phyloP scores from a whole-genome alignment of 2,888 invertebrate species.

The Athalia rosae region DNA sequence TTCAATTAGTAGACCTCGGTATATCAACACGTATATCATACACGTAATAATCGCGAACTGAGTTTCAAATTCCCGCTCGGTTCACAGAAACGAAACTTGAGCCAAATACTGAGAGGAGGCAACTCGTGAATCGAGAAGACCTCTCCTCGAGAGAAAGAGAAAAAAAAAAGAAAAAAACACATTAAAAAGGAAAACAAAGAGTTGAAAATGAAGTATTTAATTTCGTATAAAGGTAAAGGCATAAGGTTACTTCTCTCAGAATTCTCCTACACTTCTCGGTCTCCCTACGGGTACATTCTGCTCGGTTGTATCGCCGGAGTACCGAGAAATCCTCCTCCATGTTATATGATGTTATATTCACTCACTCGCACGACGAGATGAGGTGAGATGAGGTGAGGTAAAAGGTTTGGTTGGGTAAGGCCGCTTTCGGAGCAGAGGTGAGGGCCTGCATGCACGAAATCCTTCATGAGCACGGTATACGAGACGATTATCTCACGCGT shows the following conservation, averaged over 20 bases:
- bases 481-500: conserved; percentile 42
- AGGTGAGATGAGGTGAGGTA: not conserved
- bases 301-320: not conserved
- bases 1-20: not conserved
- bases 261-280: conserved; percentile 16
- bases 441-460: conserved; percentile 26
- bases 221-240: conserved; percentile 43
- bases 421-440: conserved; percentile 21
- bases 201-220: conserved; percentile 43
- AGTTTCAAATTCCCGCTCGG: not conserved
- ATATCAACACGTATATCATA: not conserved
- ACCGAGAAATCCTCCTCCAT: conserved; percentile 10
- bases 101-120: not conserved
- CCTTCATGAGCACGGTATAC: not conserved
- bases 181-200: conserved; percentile 10
- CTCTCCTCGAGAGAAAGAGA: not conserved
- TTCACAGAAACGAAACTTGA: conserved; percentile 23
- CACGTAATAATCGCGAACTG: not conserved
- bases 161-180: no score
- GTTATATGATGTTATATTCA: conserved; percentile 9
- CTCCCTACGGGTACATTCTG: conserved; percentile 35
- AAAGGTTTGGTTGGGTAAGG: not conserved
- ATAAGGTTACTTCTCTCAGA: conserved; percentile 40
- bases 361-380: not conserved
- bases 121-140: conserved; percentile 28